Conservation (phyloP, 2,797 vertebrate genomes). For the Mormyrus hasselquistii region DNA sequence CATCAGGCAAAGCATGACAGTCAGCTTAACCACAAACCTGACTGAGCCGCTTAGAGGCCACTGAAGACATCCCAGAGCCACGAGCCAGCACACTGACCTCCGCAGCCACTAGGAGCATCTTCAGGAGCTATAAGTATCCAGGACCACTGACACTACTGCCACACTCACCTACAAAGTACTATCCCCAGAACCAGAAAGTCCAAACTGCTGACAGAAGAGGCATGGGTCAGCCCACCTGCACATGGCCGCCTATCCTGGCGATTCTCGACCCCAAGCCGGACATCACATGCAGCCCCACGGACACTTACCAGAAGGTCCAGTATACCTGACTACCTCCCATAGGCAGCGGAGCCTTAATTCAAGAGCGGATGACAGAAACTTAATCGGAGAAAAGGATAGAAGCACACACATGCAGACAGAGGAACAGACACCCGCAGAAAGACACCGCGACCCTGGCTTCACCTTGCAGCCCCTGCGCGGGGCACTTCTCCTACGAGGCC, state of each 20-base stretch:
- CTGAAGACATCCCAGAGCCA: not conserved
- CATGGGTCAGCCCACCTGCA: not conserved
- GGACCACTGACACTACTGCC: not conserved
- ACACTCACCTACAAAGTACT: not conserved
- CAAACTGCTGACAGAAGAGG: not conserved
- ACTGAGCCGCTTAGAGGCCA: not conserved
- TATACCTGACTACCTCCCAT: not conserved
- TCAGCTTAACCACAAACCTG: not conserved
- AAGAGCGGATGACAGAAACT: not conserved
- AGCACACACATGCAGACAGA: not conserved
- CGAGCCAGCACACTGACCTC: not conserved
- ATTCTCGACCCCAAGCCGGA: not conserved
- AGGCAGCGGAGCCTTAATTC: not conserved
- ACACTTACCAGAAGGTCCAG: not conserved
- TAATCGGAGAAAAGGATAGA: not conserved
- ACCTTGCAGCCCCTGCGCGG: constrained; percentile 11
- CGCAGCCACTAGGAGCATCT: not conserved
- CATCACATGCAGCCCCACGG: not conserved
- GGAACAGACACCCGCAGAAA: too few species aligned
- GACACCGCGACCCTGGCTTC: not conserved
- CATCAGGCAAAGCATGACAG: not conserved
- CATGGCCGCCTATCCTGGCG: not conserved
- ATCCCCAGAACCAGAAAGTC: not conserved
- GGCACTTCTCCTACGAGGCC: constrained; percentile 2
- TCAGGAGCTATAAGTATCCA: not conserved